Evolutionary conservation across 2,888 invertebrate species (phyloP).

Genomic region (Thelaira solivaga): DNA sequence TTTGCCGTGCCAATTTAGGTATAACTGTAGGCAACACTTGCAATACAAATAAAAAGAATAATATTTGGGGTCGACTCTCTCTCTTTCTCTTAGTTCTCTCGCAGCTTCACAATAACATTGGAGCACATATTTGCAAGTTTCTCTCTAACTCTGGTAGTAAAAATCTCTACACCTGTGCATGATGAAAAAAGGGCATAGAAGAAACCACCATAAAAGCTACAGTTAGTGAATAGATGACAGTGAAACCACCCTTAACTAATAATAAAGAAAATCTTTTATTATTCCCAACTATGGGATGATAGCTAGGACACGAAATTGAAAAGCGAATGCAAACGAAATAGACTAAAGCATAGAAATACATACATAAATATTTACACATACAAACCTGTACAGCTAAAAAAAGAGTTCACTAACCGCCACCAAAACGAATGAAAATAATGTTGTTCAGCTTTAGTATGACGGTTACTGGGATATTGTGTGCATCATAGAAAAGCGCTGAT

Average conservation of each 20-base stretch:
- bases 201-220: background rate
- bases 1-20: too few relatives aligned
- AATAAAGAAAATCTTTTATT: slow-evolving; percentile 7
- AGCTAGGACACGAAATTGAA: slow-evolving; percentile 53
- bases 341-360: background rate
- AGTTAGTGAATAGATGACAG: background rate
- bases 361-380: background rate
- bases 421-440: slow-evolving; percentile 38
- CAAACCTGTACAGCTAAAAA: background rate
- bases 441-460: slow-evolving; percentile 54
- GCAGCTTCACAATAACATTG: slow-evolving; percentile 46
- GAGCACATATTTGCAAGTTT: slow-evolving; percentile 16
- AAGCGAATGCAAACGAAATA: slow-evolving; percentile 39
- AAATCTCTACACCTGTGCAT: slow-evolving; percentile 61
- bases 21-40: too few relatives aligned
- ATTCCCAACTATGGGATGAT: slow-evolving; percentile 37
- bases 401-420: slow-evolving; percentile 62
- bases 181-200: background rate
- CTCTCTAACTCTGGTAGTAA: slow-evolving; percentile 43
- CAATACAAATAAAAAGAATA: too few relatives aligned
- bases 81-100: slow-evolving; percentile 1
- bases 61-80: too few relatives aligned
- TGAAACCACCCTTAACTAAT: slow-evolving; percentile 40
- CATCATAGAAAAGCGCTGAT: slow-evolving; percentile 45
- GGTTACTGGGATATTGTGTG: slow-evolving; percentile 61